Evolutionary conservation across 2,797 vertebrate genomes (phyloP), one percentile per base, ranked within the genome.

Genomic region (Sciurus carolinensis): DNA sequence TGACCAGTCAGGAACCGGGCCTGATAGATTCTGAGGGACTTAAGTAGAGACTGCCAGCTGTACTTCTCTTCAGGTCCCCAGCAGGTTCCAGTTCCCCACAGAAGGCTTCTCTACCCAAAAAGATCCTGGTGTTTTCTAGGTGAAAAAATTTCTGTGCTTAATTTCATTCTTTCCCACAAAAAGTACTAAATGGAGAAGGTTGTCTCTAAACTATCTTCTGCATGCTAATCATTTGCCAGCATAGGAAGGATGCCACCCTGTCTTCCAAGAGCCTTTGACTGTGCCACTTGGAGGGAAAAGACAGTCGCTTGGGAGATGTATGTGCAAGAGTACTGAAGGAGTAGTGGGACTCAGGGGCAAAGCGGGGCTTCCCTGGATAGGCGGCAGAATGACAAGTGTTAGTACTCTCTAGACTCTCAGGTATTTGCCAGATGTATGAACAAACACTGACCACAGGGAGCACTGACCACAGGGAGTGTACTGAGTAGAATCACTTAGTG

Each of bases 1-100:
- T 39, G 39, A 39, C 4, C 39, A 39, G 57, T 4, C 0, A 0
- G 1, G 6, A 47, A 7, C 69, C 0, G 14, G 26, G 36, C 71
- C 87, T 69, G 2, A 26, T 17, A 0, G 4, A 24, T 52, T 47
- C n/a, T 62, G 14, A 62, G 90, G 14, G 4, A 33, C 44, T 1
- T 5, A 17, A 42, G 24, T 66, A 3, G n/a, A 22, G 3, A 0
- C 52, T 24, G 11, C 80, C 59, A 64, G 36, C 24, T 36, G 22
- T 3, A 1, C 1, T 0, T 44, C 81, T 81, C 30, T 54, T n/a
- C 17, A 13, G 11, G 47, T 28, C 5, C 12, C 57, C 20, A 3
- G 17, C 44, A 64, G 47, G 22, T 33, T 30, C 80, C 81, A 82
- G 44, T 69, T 64, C 33, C 50, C 28, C 69, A 15, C 0, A 4